A percentile compares a stretch with the other conserved stretches of the same genome.
phyloP scores from a whole-genome alignment of 2,113 vertebrate genomes.

The human region GRCh38 chr2:196498001-196498500 shows the following conservation, averaged over 20 bases:
- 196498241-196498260: not conserved
- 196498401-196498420: not conserved
- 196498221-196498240: not conserved
- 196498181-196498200: not conserved
- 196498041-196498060: not conserved
- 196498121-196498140: not conserved
- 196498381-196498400: not conserved
- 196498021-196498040: not conserved
- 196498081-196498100: not conserved
- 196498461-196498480: no score
- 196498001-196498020: not conserved
- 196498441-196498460: not conserved
- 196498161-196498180: not conserved
- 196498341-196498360: not conserved
- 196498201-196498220: not conserved
- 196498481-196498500: no score
- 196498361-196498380: not conserved
- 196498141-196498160: not conserved
- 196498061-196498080: not conserved
- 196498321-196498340: not conserved
- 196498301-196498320: not conserved
- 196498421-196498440: not conserved
- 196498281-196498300: conserved; percentile 1
- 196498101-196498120: not conserved
- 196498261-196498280: conserved; percentile 15